Conservation (phyloP, 2,888 invertebrate species). For the Polydrusus tereticollis region DNA sequence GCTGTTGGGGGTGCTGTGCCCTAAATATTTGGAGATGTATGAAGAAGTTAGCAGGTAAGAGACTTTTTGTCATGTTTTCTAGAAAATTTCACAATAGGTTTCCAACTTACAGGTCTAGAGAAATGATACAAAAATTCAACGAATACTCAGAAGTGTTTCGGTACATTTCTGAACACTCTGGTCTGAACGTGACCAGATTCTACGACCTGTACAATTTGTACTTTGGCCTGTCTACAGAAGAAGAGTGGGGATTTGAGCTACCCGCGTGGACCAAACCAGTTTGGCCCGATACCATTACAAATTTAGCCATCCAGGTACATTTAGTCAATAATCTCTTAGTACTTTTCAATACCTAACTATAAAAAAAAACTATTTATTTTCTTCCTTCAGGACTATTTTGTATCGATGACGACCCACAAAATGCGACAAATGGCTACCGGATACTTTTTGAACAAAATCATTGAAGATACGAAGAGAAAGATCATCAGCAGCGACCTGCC, state of each 20-base stretch:
- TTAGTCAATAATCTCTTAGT: background rate
- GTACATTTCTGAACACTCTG: constrained; percentile 69
- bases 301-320: constrained; percentile 50
- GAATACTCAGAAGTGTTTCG: constrained; percentile 67
- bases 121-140: constrained; percentile 66
- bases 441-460: constrained; percentile 54
- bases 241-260: constrained; percentile 63
- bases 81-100: too few relatives aligned
- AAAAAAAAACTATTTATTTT: background rate
- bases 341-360: constrained; percentile 21
- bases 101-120: constrained; percentile 56
- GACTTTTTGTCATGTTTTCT: background rate
- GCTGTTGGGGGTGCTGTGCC: constrained; percentile 51
- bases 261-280: constrained; percentile 65
- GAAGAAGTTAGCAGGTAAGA: constrained; percentile 43
- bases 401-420: constrained; percentile 56
- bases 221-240: constrained; percentile 74
- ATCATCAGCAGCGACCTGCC: constrained; percentile 46
- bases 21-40: constrained; percentile 52
- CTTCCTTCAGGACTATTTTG: constrained; percentile 45
- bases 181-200: constrained; percentile 68
- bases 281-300: constrained; percentile 61
- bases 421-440: constrained; percentile 56
- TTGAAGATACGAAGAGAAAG: constrained; percentile 52
- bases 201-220: constrained; percentile 74